A percentile compares a stretch with the other conserved stretches of the same genome.
These are phyloP conservation scores for Eristalinus sepulchralis DNA, from an alignment of 2,888 invertebrate species.

Conservation along the genomic window DNA sequence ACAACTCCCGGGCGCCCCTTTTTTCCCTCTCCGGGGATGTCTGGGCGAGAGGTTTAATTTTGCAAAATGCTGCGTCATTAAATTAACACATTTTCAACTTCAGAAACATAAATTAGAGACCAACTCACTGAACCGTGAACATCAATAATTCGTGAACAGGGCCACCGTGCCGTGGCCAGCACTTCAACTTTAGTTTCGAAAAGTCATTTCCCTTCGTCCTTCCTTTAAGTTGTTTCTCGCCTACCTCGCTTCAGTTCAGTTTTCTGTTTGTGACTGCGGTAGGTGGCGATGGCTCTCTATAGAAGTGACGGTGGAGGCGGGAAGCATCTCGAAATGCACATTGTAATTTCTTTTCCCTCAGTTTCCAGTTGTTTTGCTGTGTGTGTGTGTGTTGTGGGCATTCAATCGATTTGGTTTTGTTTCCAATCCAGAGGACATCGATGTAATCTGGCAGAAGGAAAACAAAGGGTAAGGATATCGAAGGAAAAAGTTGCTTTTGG, in stretches of 20 bases:
- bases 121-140: constrained; percentile 12
- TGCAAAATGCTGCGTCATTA: constrained; percentile 11
- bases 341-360: constrained; percentile 32
- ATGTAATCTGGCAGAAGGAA: constrained; percentile 51
- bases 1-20: background rate
- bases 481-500: constrained; percentile 43
- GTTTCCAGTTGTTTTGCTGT: background rate
- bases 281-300: no score
- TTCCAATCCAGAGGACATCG: constrained; percentile 68
- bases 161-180: background rate
- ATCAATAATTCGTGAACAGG: constrained; percentile 36
- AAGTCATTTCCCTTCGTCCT: constrained; percentile 15
- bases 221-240: background rate
- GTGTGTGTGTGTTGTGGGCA: constrained; percentile 39
- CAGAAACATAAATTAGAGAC: constrained; percentile 35
- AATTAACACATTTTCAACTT: constrained; percentile 20
- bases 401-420: constrained; percentile 62
- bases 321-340: constrained; percentile 13
- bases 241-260: background rate
- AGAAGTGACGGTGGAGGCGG: background rate
- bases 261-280: background rate
- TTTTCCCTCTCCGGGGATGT: background rate
- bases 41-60: background rate
- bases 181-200: constrained; percentile 28
- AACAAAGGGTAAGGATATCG: background rate